Evolutionary conservation across 2,797 vertebrate species (phyloP).

Genomic region (Phaenicophaeus curvirostris): DNA sequence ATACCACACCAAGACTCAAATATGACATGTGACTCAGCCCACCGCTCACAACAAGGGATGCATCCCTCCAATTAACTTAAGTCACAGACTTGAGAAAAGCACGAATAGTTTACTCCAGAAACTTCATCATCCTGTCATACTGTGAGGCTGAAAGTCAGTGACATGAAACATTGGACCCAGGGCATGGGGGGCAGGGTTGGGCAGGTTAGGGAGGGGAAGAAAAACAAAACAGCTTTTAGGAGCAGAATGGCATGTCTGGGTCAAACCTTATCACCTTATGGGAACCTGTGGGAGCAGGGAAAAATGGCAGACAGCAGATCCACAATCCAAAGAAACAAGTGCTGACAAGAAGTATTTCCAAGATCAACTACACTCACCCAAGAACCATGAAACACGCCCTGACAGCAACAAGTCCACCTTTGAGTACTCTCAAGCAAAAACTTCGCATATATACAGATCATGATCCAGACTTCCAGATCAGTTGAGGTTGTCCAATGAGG

Average conservation of each 20-base stretch:
- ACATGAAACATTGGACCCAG: background rate
- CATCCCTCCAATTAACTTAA: background rate
- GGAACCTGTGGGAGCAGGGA: background rate
- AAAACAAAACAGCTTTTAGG: background rate
- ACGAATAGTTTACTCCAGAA: background rate
- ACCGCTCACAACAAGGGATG: background rate
- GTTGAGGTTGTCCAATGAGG: background rate
- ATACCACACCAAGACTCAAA: background rate
- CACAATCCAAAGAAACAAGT: background rate
- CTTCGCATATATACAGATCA: background rate
- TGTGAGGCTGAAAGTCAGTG: background rate
- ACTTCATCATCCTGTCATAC: background rate
- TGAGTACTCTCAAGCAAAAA: background rate
- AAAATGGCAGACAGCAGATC: background rate
- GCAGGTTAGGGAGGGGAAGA: too few relatives aligned
- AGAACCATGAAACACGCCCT: background rate
- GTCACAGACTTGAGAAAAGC: background rate
- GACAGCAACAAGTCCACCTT: background rate
- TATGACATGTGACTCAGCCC: background rate
- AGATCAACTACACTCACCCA: background rate
- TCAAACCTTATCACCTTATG: background rate
- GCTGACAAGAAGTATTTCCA: background rate
- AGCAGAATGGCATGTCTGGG: background rate
- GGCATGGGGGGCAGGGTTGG: too few relatives aligned
- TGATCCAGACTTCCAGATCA: background rate